Evolutionary conservation across 1,140 invertebrate genomes (phyloP).

Genomic region (Leptonema lineaticorne): DNA sequence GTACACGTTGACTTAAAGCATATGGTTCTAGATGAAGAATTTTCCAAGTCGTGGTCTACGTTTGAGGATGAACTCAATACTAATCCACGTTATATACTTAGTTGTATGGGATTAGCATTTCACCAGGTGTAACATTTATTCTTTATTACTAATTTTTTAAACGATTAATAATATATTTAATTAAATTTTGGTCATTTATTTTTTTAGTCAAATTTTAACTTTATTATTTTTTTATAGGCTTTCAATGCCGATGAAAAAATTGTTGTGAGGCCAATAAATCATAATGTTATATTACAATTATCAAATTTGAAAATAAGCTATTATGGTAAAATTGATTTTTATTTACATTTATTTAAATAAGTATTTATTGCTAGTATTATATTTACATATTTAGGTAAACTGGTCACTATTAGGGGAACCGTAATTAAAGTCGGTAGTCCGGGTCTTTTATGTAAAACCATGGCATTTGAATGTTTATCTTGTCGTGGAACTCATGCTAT

Average conservation of each 20-base stretch:
- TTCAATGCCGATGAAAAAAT: constrained; percentile 55
- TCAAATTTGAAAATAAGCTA: constrained; percentile 76
- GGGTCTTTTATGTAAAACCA: constrained; percentile 70
- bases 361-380: neutral
- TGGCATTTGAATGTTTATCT: constrained; percentile 77
- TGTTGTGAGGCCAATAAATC: constrained; percentile 69
- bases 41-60: constrained; percentile 60
- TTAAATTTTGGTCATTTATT: too few relatives aligned
- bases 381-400: constrained; percentile 63
- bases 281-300: constrained; percentile 65
- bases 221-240: constrained; percentile 50
- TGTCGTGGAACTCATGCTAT: constrained; percentile 68
- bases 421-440: constrained; percentile 80
- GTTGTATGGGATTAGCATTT: constrained; percentile 70
- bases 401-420: constrained; percentile 81
- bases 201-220: constrained; percentile 28
- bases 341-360: neutral
- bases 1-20: constrained; percentile 67
- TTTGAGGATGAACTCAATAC: constrained; percentile 67
- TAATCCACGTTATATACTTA: constrained; percentile 63
- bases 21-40: constrained; percentile 61
- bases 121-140: constrained; percentile 60
- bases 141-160: constrained; percentile 28
- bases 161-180: constrained; percentile 24
- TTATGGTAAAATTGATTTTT: constrained; percentile 61